phyloP scores from a whole-genome alignment of 2,888 invertebrate genomes.

The Julus scandinavius region DNA sequence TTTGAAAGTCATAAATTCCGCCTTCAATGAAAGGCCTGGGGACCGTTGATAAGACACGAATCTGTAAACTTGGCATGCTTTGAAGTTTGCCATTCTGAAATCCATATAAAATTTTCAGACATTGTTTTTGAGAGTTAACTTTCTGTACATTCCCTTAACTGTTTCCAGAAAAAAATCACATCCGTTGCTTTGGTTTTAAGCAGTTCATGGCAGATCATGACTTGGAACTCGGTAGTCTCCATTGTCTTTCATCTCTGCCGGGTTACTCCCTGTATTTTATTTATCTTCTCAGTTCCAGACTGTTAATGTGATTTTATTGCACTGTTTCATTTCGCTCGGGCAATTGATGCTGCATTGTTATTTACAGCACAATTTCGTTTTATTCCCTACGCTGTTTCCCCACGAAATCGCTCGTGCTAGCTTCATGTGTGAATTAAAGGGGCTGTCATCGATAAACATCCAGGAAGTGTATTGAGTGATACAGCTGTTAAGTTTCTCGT shows the following conservation, averaged over 20 bases:
- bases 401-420: background rate
- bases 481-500: background rate
- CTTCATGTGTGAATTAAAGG: background rate
- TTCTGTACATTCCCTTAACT: too few relatives aligned
- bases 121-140: too few relatives aligned
- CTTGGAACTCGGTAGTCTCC: background rate
- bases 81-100: too few relatives aligned
- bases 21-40: too few relatives aligned
- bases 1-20: background rate
- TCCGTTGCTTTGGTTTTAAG: too few relatives aligned
- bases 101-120: too few relatives aligned
- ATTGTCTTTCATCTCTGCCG: background rate
- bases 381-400: background rate
- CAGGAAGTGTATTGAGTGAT: background rate
- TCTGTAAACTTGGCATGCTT: too few relatives aligned
- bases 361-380: background rate
- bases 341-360: background rate
- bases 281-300: background rate
- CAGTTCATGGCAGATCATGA: too few relatives aligned
- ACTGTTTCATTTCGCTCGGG: background rate
- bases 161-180: too few relatives aligned
- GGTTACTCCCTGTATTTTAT: background rate
- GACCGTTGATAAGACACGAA: too few relatives aligned
- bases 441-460: background rate
- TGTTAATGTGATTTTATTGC: background rate